Conservation (phyloP, 2,888 invertebrate species). For the Folsomia candida region DNA sequence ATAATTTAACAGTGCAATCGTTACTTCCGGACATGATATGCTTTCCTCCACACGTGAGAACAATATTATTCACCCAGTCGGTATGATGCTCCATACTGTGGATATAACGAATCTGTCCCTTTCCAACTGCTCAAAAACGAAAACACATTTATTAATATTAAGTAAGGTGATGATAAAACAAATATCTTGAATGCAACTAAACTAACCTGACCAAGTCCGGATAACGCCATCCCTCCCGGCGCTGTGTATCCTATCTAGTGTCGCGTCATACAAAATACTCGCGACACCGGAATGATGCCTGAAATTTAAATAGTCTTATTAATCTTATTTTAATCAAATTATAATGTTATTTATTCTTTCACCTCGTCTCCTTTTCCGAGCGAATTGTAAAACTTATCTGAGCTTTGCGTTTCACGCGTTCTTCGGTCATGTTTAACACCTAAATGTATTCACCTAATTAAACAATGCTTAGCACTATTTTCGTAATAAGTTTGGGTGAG, state of each 20-base stretch:
- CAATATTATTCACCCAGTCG: conserved; percentile 99
- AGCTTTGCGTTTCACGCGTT: conserved; percentile 44
- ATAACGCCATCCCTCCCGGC: conserved; percentile 97
- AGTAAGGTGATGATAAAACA: too few relatives aligned
- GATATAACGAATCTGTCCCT: conserved; percentile 72
- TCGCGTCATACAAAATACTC: conserved; percentile 44
- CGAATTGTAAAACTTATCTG: conserved; percentile 49
- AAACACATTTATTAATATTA: too few relatives aligned
- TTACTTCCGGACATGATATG: conserved; percentile 99
- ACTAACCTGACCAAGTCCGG: conserved; percentile 78
- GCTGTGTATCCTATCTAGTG: conserved; percentile 68
- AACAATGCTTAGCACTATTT: neutral
- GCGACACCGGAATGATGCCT: conserved; percentile 48
- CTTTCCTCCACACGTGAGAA: conserved; percentile 93
- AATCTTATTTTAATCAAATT: neutral
- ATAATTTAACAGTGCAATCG: conserved; percentile 98
- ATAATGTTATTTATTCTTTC: neutral
- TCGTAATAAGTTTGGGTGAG: neutral
- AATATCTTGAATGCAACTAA: too few relatives aligned
- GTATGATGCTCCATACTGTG: conserved; percentile 99
- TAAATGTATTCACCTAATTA: neutral
- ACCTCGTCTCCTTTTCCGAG: conserved; percentile 44
- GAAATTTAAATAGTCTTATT: neutral
- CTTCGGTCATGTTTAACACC: conserved; percentile 37
- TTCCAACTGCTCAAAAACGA: conserved; percentile 66